Percentiles rank a stretch among this genome's conserved stretches.
These are phyloP conservation scores for Mongoloraphidia duomilia DNA, from an alignment of 2,888 invertebrate genomes.

Conservation along the genomic window DNA sequence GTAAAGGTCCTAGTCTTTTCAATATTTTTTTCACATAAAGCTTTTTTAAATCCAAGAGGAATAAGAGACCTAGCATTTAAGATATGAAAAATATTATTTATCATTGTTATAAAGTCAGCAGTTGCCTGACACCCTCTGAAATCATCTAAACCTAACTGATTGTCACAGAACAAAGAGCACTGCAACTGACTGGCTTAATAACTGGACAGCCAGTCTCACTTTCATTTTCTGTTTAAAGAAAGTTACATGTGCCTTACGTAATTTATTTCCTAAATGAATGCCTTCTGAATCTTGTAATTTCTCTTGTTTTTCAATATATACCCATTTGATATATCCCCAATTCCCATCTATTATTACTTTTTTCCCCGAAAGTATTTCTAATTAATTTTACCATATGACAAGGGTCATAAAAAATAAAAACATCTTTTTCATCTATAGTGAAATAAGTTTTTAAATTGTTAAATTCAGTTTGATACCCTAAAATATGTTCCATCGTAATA, in stretches of 20 bases:
- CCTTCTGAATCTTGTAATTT: slow-evolving; percentile 13
- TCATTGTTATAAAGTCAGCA: slow-evolving; percentile 7
- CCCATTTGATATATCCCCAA: slow-evolving; percentile 8
- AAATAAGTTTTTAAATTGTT: no score
- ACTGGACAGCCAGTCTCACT: slow-evolving; percentile 11
- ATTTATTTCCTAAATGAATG: slow-evolving; percentile 13
- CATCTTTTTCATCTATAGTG: no score
- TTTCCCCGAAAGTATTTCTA: no score
- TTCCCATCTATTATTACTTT: no score
- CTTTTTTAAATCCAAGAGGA: slow-evolving; percentile 6
- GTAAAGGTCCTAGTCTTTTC: slow-evolving; percentile 4
- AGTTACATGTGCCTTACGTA: slow-evolving; percentile 12
- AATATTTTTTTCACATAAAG: slow-evolving; percentile 5
- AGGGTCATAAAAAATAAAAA: no score
- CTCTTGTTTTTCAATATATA: slow-evolving; percentile 8
- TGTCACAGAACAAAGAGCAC: no score
- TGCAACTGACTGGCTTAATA: slow-evolving; percentile 4
- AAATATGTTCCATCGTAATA: no score
- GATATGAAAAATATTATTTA: slow-evolving; percentile 14
- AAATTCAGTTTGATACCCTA: no score
- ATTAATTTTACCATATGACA: no score
- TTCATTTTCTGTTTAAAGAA: slow-evolving; percentile 15
- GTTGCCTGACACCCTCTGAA: slow-evolving; percentile 12
- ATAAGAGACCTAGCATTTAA: slow-evolving; percentile 10
- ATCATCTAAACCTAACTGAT: slow-evolving; percentile 3